Evolutionary conservation across 2,113 vertebrate species (phyloP), one percentile per base, ranked within the genome.

Genomic region (Centrocercus urophasianus): DNA sequence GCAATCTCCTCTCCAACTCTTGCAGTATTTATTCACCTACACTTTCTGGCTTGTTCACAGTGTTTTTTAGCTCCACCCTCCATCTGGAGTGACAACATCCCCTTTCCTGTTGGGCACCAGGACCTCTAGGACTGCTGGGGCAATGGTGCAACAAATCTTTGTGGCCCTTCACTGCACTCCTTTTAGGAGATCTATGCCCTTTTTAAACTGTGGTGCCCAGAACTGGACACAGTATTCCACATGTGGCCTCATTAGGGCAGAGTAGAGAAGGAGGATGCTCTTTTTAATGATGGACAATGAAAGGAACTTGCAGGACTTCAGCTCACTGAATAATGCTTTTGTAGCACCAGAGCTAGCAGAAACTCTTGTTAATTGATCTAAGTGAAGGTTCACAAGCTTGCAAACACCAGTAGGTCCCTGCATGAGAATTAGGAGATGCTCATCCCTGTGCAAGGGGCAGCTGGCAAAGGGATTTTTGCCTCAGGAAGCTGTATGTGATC

Each of bases 21-120:
- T 47, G 21, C 34, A 15, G 6, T 18, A 2, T 25, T 83, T 43
- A 42, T 34, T 54, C 11, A 17, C 14, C 30, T 63, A 14, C 54
- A 36, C 30, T 57, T 81, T 84, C 57, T 79, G 36, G 3, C 47
- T 85, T 0, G 0, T 59, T 82, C 20, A 38, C 22, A 18, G 2
- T 4, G 17, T 79, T 11, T 5, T 88, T 82, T 13, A 74, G 5
- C 61, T 63, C 34, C 17, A 45, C 5, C 6, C 83, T 8, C 66
- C 75, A 22, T 21, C 57, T 60, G 38, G 36, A 48, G 27, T 54
- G 45, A 25, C 7, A 5, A 2, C 36, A 27, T 48, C 13, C 16
- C 40, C 36, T 85, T 82, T 83, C 30, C 36, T 13, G 15, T 1
- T 75, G 79, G 17, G 27, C 36, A 15, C 11, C 32, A 64, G 50